Evolutionary conservation across 2,888 invertebrate species (phyloP), one percentile per base, ranked within the genome.

Genomic region (Lochmaea crataegi): DNA sequence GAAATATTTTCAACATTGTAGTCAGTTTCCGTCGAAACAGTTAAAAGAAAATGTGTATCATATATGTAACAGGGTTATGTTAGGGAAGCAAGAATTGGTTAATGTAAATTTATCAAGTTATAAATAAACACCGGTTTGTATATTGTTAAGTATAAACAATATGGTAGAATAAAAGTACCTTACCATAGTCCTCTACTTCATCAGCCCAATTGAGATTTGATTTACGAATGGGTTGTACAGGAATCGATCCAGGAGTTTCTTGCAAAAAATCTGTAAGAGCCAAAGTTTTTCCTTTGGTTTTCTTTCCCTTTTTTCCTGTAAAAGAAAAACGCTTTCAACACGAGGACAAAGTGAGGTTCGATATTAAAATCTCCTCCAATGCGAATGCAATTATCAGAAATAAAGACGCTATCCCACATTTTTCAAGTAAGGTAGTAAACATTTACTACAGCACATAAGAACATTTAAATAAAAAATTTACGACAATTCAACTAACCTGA

Each of bases 211-310:
- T 89, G 16, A 80, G 68, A 60, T 86, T 84, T 83, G 90, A 90
- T 87, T 90, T 90, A 83, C 89, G 86, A 75, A 90, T 87, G 71
- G 90, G 88, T 73, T 90, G 82, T 65, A 86, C 84, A 67, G 89
- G 88, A 69, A 87, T 83, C 69, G 88, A 89, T 68, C 91, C 91
- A 72, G 91, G 90, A 66, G 86, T 85, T 84, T 93, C 93, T 76
- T 93, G 92, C 80, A 96, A 89, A 86, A 97, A 96, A 83, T 93
- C 93, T 86, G 92, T 94, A 83, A 97, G 89, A 81, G 92, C 91
- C 83, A 96, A 88, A 77, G 94, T 93, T 86, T 93, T 94, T 86
- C 94, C 94, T 90, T 95, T 96, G 87, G 90, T 90, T 90, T 94
- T 96, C 90, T 93, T 95, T 86, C 90, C 92, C 90, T 94, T 96